Conservation (phyloP, 2,113 vertebrate genomes). For the Gymnarchus niloticus region DNA sequence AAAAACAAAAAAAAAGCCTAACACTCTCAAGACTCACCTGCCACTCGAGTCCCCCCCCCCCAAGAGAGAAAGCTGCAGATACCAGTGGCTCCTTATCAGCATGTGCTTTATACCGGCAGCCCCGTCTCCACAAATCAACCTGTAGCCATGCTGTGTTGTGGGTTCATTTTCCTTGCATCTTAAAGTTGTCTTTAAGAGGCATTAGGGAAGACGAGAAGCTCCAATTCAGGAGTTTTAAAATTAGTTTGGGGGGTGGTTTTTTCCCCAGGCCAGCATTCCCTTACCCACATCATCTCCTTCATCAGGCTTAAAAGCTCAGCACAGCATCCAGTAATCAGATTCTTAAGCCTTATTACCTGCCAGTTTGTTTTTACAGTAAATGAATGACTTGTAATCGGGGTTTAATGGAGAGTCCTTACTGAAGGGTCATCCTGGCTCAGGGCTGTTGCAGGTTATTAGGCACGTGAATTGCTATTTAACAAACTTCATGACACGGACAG, state of each 20-base stretch:
- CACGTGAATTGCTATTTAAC: background rate
- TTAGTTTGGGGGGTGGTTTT: background rate
- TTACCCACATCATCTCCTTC: too few species aligned
- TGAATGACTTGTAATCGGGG: conserved; percentile 11
- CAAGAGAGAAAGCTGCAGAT: background rate
- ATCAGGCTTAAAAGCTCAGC: background rate
- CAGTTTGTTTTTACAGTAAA: background rate
- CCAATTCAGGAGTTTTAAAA: background rate
- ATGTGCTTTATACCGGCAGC: background rate
- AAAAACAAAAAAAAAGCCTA: background rate
- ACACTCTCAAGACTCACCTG: too few species aligned
- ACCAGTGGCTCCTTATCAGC: background rate
- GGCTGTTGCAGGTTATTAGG: background rate
- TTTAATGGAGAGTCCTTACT: background rate
- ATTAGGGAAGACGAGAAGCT: background rate
- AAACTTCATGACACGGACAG: background rate
- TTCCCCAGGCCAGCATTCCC: background rate
- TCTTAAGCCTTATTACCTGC: background rate
- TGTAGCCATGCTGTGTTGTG: background rate
- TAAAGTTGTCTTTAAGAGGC: background rate
- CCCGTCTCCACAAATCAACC: background rate
- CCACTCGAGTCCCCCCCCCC: too few species aligned
- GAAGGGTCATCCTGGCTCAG: background rate
- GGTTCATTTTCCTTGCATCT: background rate
- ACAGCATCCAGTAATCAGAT: background rate